Evolutionary conservation across 2,888 invertebrate species (phyloP), one percentile per base, ranked within the genome.

Genomic region (Eretmocerus hayati): DNA sequence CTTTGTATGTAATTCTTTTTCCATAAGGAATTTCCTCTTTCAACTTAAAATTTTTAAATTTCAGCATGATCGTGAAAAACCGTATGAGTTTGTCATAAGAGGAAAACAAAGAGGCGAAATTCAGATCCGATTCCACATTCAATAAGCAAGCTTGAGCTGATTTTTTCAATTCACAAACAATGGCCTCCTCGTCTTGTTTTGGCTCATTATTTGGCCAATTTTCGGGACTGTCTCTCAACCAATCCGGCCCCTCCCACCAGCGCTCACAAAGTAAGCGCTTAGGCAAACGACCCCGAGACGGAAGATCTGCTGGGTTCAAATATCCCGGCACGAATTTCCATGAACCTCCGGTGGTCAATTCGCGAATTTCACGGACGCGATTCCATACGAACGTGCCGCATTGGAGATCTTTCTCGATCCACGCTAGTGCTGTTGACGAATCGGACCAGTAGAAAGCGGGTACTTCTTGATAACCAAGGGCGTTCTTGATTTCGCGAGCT

Each of bases 191-290:
- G 19, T 31, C 20, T 15, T 13, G 3, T 6, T 41, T 13, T 6
- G 19, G 30, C n/a, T 9, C 6, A 2, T 5, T 5, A 35, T 15
- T 6, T 3, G 35, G 35, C 35, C 35, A 35, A 3, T 15, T 8
- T 4, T 19, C 4, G 4, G 2, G 2, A 19, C 3, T 2, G 5
- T 64, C 43, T 16, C 63, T 48, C 5, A 62, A 62, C 20, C 66
- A 64, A 1, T 59, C 58, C 11, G 56, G 38, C 31, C 61, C 60
- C 2, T 55, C 18, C 1, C 63, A 65, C 65, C 65, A 66, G 51
- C 50, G 48, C n/a, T 58, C 57, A 30, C 59, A 46, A n/a, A 56
- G 5, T 13, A 67, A 46, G 13, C 58, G 40, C 39, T 57, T 50
- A 4, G 57, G 50, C 9, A 49, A 45, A 54, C 65, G 65, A 26